Evolutionary conservation across 2,797 vertebrate genomes (phyloP).

Genomic region (Melopsittacus undulatus): DNA sequence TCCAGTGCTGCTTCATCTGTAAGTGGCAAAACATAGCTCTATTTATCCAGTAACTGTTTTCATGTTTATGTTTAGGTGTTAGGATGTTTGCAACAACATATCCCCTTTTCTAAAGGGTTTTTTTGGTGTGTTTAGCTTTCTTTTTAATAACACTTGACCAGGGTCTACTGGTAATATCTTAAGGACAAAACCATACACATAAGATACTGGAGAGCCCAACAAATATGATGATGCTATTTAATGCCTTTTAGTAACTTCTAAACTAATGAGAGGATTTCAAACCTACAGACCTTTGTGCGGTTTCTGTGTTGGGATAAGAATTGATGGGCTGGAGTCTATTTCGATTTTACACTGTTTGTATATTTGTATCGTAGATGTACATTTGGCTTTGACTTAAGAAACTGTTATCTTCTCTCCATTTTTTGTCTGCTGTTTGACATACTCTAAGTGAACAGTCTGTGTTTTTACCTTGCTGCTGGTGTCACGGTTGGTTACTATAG

Average conservation of each 20-base stretch:
- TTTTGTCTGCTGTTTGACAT: background rate
- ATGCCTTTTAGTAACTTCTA: background rate
- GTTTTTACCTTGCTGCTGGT: background rate
- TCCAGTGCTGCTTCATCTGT: background rate
- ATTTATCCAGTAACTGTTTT: background rate
- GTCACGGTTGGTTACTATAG: background rate
- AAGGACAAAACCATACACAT: background rate
- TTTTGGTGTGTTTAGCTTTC: background rate
- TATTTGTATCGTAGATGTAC: background rate
- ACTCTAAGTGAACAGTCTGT: background rate
- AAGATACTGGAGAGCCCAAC: background rate
- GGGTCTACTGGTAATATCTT: background rate
- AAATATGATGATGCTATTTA: background rate
- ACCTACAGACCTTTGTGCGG: background rate
- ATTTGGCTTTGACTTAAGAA: background rate
- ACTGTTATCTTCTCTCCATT: background rate
- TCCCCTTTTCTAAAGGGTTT: background rate
- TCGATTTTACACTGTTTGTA: background rate
- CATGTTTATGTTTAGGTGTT: background rate
- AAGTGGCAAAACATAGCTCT: background rate
- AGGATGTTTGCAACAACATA: background rate
- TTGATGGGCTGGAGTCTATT: background rate
- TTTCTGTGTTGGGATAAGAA: background rate
- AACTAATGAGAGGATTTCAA: background rate
- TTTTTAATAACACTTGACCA: background rate